These are phyloP conservation scores for Panurus biarmicus DNA, from an alignment of 2,113 vertebrate genomes.

Conservation along the genomic window DNA sequence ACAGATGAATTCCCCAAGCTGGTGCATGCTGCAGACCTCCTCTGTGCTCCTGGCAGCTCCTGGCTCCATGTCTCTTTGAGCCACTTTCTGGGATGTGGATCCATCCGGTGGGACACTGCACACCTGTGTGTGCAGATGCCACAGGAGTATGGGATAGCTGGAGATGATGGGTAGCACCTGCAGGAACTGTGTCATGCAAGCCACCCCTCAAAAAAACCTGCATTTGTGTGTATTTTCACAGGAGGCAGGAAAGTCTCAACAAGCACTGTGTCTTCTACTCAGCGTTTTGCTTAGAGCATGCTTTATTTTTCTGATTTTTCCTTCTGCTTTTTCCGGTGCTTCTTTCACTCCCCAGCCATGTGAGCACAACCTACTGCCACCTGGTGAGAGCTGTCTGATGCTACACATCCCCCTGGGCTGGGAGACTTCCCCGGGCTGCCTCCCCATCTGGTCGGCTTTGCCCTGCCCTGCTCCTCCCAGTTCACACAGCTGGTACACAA, in stretches of 20 bases:
- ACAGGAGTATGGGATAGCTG: background rate
- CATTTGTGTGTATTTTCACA: background rate
- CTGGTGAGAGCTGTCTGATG: background rate
- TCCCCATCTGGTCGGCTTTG: fast-evolving
- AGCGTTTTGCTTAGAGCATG: background rate
- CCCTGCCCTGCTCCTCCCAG: fast-evolving
- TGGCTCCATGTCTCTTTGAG: background rate
- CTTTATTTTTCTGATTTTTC: background rate
- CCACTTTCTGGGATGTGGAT: background rate
- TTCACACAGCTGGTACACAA: background rate
- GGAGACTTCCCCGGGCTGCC: background rate
- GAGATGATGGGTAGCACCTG: background rate
- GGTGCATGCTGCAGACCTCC: background rate
- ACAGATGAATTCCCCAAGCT: fast-evolving
- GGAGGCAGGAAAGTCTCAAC: background rate
- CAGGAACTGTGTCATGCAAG: background rate
- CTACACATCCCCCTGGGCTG: background rate
- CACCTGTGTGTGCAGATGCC: fast-evolving
- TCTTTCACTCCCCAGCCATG: background rate
- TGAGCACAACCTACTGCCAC: background rate
- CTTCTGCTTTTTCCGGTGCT: background rate
- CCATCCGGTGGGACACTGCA: fast-evolving
- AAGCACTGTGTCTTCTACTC: background rate
- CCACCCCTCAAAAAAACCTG: fast-evolving
- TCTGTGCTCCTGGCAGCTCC: background rate